Percentiles rank a stretch among this genome's conserved stretches.
phyloP scores from a whole-genome alignment of 2,888 invertebrate species.

The Orthosia gracilis region DNA sequence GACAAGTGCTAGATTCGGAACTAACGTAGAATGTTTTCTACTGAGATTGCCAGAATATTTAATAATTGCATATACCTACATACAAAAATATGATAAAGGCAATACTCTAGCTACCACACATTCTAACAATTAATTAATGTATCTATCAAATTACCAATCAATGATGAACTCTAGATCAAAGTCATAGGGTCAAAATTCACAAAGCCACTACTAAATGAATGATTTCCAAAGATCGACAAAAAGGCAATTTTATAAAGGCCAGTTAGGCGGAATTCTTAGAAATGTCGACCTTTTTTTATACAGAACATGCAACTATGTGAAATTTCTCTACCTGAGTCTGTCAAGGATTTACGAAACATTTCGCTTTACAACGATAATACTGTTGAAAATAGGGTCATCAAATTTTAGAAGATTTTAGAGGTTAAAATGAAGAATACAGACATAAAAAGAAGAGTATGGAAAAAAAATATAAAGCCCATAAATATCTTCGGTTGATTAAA shows the following conservation, averaged over 20 bases:
- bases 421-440: too few relatives aligned
- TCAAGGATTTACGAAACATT: conserved; percentile 59
- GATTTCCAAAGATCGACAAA: conserved; percentile 53
- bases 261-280: conserved; percentile 79
- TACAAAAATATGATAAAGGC: conserved; percentile 3
- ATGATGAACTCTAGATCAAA: conserved; percentile 22
- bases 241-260: conserved; percentile 53
- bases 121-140: conserved; percentile 16
- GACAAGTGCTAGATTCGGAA: too few relatives aligned
- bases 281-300: conserved; percentile 79
- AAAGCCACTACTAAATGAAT: conserved; percentile 37
- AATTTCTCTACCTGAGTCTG: conserved; percentile 78
- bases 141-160: not conserved
- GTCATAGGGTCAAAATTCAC: conserved; percentile 48
- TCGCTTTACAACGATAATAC: conserved; percentile 51
- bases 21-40: too few relatives aligned
- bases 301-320: conserved; percentile 67
- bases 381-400: not conserved
- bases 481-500: too few relatives aligned
- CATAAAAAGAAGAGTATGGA: too few relatives aligned
- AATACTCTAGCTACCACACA: not conserved
- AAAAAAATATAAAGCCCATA: too few relatives aligned
- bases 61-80: not conserved
- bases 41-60: not conserved
- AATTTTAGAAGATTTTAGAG: too few relatives aligned